These are phyloP conservation scores for Ectemnius lituratus DNA, from an alignment of 2,888 invertebrate genomes.

Conservation along the genomic window DNA sequence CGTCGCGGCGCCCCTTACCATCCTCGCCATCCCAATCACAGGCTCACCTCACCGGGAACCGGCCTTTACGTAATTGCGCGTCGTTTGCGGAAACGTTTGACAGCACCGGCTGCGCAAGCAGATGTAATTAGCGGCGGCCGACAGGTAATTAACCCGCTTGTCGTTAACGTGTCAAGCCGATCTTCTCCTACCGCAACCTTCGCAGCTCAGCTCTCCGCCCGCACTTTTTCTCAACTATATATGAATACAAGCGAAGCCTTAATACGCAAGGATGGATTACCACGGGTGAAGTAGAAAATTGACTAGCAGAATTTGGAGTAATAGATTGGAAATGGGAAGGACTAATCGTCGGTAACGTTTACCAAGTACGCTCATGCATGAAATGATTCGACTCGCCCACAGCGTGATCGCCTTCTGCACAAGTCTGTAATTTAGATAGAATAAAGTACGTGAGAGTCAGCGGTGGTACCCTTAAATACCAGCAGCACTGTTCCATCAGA, in stretches of 20 bases:
- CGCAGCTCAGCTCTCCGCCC: background rate
- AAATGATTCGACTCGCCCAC: slow-evolving; percentile 37
- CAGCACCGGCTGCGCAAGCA: slow-evolving; percentile 4
- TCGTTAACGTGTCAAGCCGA: slow-evolving; percentile 34
- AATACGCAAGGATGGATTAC: background rate
- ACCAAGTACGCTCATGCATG: slow-evolving; percentile 34
- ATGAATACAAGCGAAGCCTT: background rate
- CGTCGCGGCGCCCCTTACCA: background rate
- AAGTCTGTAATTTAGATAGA: slow-evolving; percentile 6
- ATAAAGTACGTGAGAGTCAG: background rate
- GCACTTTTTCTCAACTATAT: background rate
- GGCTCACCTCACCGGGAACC: slow-evolving; percentile 13
- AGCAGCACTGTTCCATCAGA: background rate
- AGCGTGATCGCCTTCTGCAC: background rate
- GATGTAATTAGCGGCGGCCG: slow-evolving; percentile 48
- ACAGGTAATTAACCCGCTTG: slow-evolving; percentile 47
- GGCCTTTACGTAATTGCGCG: slow-evolving; percentile 46
- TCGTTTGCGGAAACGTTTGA: slow-evolving; percentile 37
- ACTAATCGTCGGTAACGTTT: slow-evolving; percentile 9
- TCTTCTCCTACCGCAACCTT: slow-evolving; percentile 20
- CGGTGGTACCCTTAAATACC: background rate
- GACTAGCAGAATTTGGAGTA: background rate
- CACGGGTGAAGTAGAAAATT: background rate
- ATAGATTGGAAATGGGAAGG: no score
- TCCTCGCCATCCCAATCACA: background rate